phyloP scores from a whole-genome alignment of 2,113 vertebrate genomes.

The Vulpes ferrilata region DNA sequence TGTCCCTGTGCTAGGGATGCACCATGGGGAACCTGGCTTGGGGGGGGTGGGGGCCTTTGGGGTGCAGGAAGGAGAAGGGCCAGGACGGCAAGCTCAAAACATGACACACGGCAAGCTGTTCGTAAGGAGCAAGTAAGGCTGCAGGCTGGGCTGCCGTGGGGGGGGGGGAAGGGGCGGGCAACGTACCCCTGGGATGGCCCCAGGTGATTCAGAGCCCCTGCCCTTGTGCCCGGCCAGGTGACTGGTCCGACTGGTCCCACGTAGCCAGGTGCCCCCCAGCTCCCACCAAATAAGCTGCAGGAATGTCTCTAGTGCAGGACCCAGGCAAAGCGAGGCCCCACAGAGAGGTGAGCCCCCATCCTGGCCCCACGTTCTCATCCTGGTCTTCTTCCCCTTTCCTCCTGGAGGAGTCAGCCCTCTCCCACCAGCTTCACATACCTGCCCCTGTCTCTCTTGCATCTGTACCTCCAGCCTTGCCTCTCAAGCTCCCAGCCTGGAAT shows the following conservation, averaged over 20 bases:
- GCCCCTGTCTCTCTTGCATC: background rate
- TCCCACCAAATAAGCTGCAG: accelerated
- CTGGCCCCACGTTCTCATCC: accelerated
- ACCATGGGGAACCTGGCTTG: background rate
- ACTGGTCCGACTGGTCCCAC: accelerated
- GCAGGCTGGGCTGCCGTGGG: accelerated
- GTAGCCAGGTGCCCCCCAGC: background rate
- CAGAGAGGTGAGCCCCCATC: accelerated
- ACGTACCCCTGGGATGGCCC: background rate
- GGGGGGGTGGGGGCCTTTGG: background rate
- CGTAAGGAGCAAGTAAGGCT: background rate
- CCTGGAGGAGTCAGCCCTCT: background rate
- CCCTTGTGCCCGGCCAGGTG: background rate
- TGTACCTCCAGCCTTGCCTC: background rate
- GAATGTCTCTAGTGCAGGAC: too few relatives aligned
- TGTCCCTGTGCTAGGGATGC: background rate
- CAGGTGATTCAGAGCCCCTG: accelerated
- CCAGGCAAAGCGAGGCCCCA: background rate
- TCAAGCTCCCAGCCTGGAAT: background rate
- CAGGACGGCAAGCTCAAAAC: background rate
- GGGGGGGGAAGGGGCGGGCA: accelerated
- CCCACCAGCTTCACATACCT: too few relatives aligned
- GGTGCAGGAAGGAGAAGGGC: background rate
- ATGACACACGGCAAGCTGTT: background rate
- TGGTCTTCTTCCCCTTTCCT: too few relatives aligned